A percentile compares a stretch with the other conserved stretches of the same genome.
phyloP scores from a whole-genome alignment of 2,113 vertebrate genomes.

The Hystrix brachyura region DNA sequence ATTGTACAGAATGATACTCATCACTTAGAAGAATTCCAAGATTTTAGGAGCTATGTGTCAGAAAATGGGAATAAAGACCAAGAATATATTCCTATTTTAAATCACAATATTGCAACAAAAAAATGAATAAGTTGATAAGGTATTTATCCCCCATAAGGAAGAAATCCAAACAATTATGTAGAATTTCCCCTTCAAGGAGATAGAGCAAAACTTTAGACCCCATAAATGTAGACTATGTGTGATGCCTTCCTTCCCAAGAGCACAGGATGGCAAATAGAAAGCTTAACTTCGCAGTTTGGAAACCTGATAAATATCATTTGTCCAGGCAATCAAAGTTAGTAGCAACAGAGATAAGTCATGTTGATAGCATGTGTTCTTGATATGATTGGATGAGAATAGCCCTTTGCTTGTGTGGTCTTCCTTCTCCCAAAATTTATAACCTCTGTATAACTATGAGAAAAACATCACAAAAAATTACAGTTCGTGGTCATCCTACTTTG shows the following conservation, averaged over 20 bases:
- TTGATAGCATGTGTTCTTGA: neutral
- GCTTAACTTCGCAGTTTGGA: neutral
- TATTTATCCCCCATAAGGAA: neutral
- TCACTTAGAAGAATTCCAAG: neutral
- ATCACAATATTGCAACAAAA: neutral
- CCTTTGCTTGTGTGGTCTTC: neutral
- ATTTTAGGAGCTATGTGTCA: neutral
- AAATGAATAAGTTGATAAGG: neutral
- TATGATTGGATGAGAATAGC: neutral
- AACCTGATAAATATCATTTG: neutral
- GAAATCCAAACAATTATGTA: neutral
- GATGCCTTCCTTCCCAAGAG: neutral
- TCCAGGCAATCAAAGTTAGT: neutral
- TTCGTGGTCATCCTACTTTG: neutral
- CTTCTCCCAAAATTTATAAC: neutral
- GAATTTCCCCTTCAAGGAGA: neutral
- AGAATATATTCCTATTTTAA: neutral
- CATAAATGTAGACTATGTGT: accelerated
- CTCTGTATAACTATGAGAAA: neutral
- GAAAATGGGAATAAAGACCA: neutral
- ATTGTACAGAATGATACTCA: neutral
- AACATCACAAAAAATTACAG: neutral
- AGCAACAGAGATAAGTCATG: neutral
- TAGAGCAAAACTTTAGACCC: neutral
- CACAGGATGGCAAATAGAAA: neutral